Conservation (phyloP, 2,113 vertebrate species). For the Ictalurus punctatus region DNA sequence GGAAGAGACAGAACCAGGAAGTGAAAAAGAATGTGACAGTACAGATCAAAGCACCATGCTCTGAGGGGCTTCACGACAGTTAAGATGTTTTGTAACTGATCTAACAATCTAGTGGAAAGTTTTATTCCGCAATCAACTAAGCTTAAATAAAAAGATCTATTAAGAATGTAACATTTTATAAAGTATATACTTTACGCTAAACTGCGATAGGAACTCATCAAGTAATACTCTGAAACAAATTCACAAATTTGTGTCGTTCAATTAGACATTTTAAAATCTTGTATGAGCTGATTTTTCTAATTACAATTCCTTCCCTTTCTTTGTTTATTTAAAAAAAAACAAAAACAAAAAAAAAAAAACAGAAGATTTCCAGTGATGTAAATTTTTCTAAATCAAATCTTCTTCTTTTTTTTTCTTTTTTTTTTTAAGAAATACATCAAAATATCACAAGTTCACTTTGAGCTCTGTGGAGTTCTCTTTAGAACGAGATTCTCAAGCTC, state of each 20-base stretch:
- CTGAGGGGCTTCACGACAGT: no score
- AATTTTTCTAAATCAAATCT: not conserved
- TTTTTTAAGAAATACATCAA: not conserved
- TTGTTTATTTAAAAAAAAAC: not conserved
- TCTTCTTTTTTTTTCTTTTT: not conserved
- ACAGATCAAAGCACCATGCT: no score
- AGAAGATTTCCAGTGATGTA: not conserved
- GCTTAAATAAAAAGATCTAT: not conserved
- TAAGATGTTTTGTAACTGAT: not conserved
- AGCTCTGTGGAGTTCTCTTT: not conserved
- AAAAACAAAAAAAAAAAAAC: no score
- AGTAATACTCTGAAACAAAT: not conserved
- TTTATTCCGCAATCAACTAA: not conserved
- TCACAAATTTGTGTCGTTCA: not conserved
- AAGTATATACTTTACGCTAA: not conserved
- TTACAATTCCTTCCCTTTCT: not conserved
- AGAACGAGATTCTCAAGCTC: not conserved
- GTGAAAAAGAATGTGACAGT: no score
- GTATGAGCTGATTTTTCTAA: not conserved
- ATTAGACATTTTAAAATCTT: not conserved
- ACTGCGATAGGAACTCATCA: not conserved
- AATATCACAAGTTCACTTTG: not conserved
- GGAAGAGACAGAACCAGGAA: no score
- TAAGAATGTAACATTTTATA: not conserved
- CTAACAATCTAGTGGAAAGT: not conserved